Evolutionary conservation across 2,888 invertebrate genomes (phyloP).

Genomic region (Hololepta plana): DNA sequence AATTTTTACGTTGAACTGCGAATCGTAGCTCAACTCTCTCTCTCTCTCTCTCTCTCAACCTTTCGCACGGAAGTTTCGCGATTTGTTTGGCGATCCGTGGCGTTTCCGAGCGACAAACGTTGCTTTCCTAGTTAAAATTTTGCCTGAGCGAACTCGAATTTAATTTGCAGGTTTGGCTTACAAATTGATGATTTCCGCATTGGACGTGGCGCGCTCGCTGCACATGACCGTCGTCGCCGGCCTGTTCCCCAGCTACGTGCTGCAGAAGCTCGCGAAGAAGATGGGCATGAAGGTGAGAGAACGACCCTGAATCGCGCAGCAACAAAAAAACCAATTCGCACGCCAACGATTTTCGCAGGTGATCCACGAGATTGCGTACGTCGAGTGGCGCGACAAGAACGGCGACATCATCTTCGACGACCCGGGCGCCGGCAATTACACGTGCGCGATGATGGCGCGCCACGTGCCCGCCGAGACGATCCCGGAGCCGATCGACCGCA

Average conservation of each 20-base stretch:
- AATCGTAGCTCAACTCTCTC: too few relatives aligned
- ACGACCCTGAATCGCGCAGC: too few relatives aligned
- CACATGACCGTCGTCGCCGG: constrained; percentile 19
- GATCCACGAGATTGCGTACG: constrained; percentile 25
- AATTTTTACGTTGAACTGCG: not conserved
- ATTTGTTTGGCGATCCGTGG: too few relatives aligned
- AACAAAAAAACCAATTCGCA: too few relatives aligned
- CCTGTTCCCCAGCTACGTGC: constrained; percentile 15
- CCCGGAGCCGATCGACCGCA: too few relatives aligned
- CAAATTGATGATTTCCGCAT: constrained; percentile 15
- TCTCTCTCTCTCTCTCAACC: too few relatives aligned
- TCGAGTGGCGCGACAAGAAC: constrained; percentile 24
- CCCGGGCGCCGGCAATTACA: constrained; percentile 32
- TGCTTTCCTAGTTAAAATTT: not conserved
- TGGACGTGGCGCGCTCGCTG: constrained; percentile 20
- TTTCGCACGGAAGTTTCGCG: too few relatives aligned
- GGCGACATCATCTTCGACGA: constrained; percentile 29
- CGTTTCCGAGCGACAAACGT: not conserved
- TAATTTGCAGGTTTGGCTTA: constrained; percentile 15
- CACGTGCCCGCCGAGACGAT: constrained; percentile 16
- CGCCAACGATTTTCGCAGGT: too few relatives aligned
- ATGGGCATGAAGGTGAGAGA: constrained; percentile 18
- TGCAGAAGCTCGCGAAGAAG: constrained; percentile 19
- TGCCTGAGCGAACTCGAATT: too few relatives aligned
- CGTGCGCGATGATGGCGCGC: constrained; percentile 24